Base-by-base conservation (phyloP, 2,888 invertebrate genomes). In the Diarsia mendica region DNA sequence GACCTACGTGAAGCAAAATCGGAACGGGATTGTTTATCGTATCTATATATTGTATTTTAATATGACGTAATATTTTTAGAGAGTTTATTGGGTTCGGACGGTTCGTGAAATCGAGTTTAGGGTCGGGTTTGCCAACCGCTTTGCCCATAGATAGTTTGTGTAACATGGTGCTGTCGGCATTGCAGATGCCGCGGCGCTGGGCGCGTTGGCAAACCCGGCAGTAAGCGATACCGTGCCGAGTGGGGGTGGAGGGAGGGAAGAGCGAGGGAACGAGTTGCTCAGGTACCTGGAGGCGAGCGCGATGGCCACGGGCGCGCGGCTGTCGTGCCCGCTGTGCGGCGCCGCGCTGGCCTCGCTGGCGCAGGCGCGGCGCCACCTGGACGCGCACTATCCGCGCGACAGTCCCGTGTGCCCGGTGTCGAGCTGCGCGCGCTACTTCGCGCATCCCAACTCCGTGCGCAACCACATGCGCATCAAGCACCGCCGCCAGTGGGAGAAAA, bases 381-480 rank as follows among this genome's bases (percentile, higher is more conserved):
- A 98, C 92, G 97, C 98, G 87, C 98, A 98, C 96, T 98, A 98
- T 96, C 98, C 98, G 81, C 97, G 98, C 90, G 98, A 98, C 96
- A 98, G 98, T 92, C 98, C 98, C 85, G 97, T 97, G 84, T 98
- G 98, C 95, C 98, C 98, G 60, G 98, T 98, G 15, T 8, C 63
- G 73, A 95, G 97, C 77, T 98, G 98, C 94, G 97, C 97, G 72
- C 97, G 98, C 83, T 97, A 97, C 87, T 98, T 98, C 94, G 97
- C 98, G 81, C 98, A 98, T 95, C 98, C 98, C 82, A 98, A 98
- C 96, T 98, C 98, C 77, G 98, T 98, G 87, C 97, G 98, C 89
- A 98, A 98, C 96, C 98, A 98, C 95, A 98, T 98, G 98, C 97
- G 98, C 88, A 97, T 98, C 91, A 98, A 98, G 94, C 98, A 98